Evolutionary conservation across 2,797 vertebrate species (phyloP).

Genomic region (Pangasius larnaudii): DNA sequence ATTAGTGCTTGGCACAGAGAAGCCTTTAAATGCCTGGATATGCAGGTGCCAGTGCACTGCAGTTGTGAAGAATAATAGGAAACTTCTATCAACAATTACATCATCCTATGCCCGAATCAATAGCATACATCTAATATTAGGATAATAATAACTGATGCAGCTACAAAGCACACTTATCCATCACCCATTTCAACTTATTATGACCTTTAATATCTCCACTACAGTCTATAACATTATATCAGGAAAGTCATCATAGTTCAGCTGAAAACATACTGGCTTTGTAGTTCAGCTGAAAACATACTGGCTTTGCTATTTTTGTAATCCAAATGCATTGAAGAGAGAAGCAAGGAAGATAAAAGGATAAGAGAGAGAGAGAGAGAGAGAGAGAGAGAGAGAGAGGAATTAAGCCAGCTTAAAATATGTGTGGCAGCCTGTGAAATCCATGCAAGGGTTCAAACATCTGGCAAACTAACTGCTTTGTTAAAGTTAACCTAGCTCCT

Average conservation of each 20-base stretch:
- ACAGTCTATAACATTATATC: not conserved
- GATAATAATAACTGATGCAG: not conserved
- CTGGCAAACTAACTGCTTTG: not conserved
- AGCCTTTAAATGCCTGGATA: not conserved
- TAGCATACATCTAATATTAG: not conserved
- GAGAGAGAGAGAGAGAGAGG: slow-evolving; percentile 9
- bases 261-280: slow-evolving; percentile 18
- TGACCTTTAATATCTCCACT: slow-evolving; percentile 2
- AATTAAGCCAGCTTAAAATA: slow-evolving; percentile 49
- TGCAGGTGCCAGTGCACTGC: not conserved
- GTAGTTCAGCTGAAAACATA: slow-evolving; percentile 14
- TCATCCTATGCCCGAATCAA: not conserved
- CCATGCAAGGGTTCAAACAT: not conserved
- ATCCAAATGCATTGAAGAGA: slow-evolving; percentile 4
- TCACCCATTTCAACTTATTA: slow-evolving; percentile 24
- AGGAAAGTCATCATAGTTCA: slow-evolving; percentile 24
- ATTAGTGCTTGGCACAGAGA: slow-evolving; percentile 8
- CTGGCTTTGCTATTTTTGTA: slow-evolving; percentile 26
- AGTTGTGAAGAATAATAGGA: not conserved
- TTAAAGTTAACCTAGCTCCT: not conserved
- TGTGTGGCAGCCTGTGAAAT: not conserved
- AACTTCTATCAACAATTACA: not conserved
- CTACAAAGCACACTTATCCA: not conserved
- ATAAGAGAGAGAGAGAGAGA: not conserved
- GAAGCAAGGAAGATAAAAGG: not conserved